phyloP scores from a whole-genome alignment of 2,888 invertebrate species.

The Branchinecta sandiegonensis region DNA sequence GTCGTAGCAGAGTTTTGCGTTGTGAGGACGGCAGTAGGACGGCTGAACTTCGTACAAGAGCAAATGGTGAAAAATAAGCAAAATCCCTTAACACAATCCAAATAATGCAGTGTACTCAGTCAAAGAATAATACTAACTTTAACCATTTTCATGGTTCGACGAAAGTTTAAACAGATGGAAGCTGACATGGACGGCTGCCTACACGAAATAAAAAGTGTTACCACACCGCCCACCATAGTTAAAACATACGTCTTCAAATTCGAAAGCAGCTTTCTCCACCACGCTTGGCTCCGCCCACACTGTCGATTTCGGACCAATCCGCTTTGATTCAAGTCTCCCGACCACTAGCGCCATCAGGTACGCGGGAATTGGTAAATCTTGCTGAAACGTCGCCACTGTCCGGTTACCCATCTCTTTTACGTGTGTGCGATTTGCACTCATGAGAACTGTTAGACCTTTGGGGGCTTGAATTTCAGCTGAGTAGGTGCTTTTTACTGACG shows the following conservation, averaged over 20 bases:
- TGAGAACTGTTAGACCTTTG: conserved; percentile 57
- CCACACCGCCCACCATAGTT: too few species aligned
- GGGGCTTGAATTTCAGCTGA: conserved; percentile 48
- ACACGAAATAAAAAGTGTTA: too few species aligned
- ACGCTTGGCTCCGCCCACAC: conserved; percentile 83
- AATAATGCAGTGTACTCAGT: too few species aligned
- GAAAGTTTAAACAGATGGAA: too few species aligned
- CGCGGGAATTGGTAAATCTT: conserved; percentile 68
- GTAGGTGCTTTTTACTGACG: conserved; percentile 73
- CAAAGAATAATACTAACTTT: too few species aligned
- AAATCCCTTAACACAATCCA: too few species aligned
- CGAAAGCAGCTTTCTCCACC: conserved; percentile 66
- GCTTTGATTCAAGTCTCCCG: conserved; percentile 57
- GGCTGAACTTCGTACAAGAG: too few species aligned
- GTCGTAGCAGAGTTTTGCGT: too few species aligned
- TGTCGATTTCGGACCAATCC: conserved; percentile 60
- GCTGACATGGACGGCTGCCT: too few species aligned
- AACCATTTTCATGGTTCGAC: too few species aligned
- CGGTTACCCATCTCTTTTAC: conserved; percentile 35
- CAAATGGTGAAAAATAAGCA: too few species aligned
- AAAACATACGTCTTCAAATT: conserved; percentile 53
- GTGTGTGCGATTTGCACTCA: conserved; percentile 60
- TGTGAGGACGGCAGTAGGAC: too few species aligned
- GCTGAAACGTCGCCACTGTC: conserved; percentile 47
- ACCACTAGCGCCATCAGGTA: conserved; percentile 75